These are phyloP conservation scores for Anoplophora glabripennis DNA, from an alignment of 1,140 invertebrate genomes.

Conservation along the genomic window DNA sequence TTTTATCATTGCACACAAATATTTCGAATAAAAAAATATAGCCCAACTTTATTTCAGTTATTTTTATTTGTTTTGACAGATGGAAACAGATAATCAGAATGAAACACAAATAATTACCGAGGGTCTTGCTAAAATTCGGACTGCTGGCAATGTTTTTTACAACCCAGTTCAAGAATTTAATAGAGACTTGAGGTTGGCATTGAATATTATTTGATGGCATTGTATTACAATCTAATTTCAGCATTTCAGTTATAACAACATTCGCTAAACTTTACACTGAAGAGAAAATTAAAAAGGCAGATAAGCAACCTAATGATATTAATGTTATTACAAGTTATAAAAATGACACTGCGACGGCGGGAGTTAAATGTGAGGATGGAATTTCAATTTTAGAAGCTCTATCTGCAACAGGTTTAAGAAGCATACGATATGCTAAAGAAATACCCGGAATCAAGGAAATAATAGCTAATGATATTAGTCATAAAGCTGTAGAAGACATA, in stretches of 20 bases:
- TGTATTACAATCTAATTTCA: conserved; percentile 17
- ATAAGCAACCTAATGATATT: not conserved
- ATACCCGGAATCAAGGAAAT: conserved; percentile 77
- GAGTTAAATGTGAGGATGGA: conserved; percentile 53
- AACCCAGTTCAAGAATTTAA: conserved; percentile 98
- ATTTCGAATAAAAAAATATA: no score
- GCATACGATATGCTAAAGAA: conserved; percentile 96
- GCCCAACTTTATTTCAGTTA: no score
- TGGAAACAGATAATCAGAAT: no score
- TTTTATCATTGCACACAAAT: no score
- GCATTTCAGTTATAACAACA: conserved; percentile 61
- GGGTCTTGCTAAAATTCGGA: conserved; percentile 72
- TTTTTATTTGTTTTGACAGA: no score
- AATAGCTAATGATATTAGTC: conserved; percentile 93
- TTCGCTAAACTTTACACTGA: conserved; percentile 54
- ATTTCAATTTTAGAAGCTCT: conserved; percentile 87
- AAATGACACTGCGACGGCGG: conserved; percentile 14
- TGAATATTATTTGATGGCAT: not conserved
- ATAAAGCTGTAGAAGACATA: conserved; percentile 82
- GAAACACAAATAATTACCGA: conserved; percentile 55
- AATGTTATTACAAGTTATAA: conserved; percentile 6
- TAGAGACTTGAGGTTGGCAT: conserved; percentile 78
- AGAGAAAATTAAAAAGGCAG: conserved; percentile 2
- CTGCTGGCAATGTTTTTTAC: conserved; percentile 82
- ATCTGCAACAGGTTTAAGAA: conserved; percentile 91